Percentiles rank a stretch among this genome's conserved stretches.
Conservation (phyloP, 2,797 vertebrate species). For the Acipenser transmontanus region DNA sequence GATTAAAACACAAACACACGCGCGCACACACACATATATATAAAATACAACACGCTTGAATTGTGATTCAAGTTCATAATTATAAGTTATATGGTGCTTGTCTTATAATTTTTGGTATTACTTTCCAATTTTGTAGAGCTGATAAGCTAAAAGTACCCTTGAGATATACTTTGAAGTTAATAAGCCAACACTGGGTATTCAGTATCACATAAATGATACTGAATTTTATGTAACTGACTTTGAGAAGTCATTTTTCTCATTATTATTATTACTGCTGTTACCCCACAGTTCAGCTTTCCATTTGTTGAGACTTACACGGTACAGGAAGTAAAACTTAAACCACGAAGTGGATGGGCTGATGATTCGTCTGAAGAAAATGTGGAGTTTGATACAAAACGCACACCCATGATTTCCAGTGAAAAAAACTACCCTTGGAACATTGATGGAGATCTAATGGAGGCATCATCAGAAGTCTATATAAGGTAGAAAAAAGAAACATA, state of each 20-base stretch:
- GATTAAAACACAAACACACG: no score
- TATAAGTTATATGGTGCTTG: constrained; percentile 16
- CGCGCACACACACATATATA: no score
- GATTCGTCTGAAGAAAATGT: constrained; percentile 41
- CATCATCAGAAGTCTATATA: no score
- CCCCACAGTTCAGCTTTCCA: constrained; percentile 79
- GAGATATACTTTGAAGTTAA: background rate
- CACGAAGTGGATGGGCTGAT: constrained; percentile 35
- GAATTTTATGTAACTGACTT: constrained; percentile 20
- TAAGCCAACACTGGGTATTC: background rate
- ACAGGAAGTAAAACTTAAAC: constrained; percentile 70
- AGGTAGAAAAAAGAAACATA: no score
- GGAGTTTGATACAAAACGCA: no score
- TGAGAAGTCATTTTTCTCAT: constrained; percentile 16
- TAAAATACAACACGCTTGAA: no score
- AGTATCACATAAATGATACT: background rate
- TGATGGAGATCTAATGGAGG: no score
- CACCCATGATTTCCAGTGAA: no score
- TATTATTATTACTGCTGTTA: background rate
- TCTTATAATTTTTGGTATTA: constrained; percentile 9
- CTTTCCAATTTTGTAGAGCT: background rate
- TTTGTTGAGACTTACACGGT: constrained; percentile 82
- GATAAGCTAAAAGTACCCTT: background rate
- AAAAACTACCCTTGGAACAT: no score
- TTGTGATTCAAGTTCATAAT: background rate